Evolutionary conservation across 2,113 vertebrate genomes (phyloP), one percentile per base, ranked within the genome.

Genomic region (Oryzias woworae): DNA sequence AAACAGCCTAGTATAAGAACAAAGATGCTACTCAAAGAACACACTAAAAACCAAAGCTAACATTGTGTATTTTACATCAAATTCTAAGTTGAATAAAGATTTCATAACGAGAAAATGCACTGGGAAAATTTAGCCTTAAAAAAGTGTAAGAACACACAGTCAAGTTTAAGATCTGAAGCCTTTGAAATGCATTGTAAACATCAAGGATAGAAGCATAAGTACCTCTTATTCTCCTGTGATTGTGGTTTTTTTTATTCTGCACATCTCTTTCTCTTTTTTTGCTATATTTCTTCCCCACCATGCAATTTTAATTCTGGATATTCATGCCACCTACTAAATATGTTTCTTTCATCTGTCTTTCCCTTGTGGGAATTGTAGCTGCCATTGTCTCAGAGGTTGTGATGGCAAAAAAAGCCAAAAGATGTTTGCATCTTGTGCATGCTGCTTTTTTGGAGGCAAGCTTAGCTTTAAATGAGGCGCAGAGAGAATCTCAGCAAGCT

Each of bases 401-500:
- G 28, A 54, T 69, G 53, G 60, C 31, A 62, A n/a, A 22, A 63
- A 50, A 64, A 45, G 52, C 7, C 28, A 26, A 8, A n/a, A 31
- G 55, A 22, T 54, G 49, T 58, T 79, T 77, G 53, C 42, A 56
- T 36, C 57, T 44, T 18, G 24, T 66, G 56, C 77, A 63, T 4
- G 17, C 63, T 48, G 74, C 72, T 58, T 58, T 55, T 48, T 51
- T 13, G 47, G 57, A 75, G 62, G 55, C 42, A 57, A 41, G 66
- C 24, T 49, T 57, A 43, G 60, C 53, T 78, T 71, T 69, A 51
- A 70, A 64, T 50, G 28, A 48, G 45, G 55, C 16, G 0, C 18
- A 59, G 45, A 20, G 47, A 79, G 66, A 82, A 61, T 22, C 45
- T 48, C 79, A 78, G 81, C 57, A 72, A 77, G 58, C 71, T 58